These are phyloP conservation scores for Agelaius phoeniceus DNA, from an alignment of 2,113 vertebrate genomes.

Conservation along the genomic window DNA sequence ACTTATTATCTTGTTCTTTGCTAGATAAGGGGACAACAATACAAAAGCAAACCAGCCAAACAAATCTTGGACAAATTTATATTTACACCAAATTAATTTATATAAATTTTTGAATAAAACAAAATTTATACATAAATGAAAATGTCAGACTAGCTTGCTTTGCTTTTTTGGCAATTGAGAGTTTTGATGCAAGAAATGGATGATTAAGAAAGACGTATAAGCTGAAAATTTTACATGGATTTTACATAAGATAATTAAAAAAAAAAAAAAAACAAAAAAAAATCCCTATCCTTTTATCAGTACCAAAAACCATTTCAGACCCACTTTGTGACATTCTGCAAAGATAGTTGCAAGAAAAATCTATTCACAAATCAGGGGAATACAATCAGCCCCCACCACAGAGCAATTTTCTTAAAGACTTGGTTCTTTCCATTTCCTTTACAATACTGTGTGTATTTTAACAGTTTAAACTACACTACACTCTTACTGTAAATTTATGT, in stretches of 20 bases:
- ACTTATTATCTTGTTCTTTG: neutral
- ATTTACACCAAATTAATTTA: neutral
- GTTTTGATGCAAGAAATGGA: neutral
- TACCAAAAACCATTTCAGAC: neutral
- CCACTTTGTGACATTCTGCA: neutral
- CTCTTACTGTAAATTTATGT: neutral
- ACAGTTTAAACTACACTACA: neutral
- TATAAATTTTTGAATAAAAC: neutral
- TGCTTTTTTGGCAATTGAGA: neutral
- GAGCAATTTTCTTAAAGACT: neutral
- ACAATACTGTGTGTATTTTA: neutral
- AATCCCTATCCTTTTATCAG: neutral
- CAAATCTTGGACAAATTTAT: neutral
- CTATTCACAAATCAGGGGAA: neutral
- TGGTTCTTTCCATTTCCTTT: neutral
- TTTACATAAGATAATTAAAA: neutral
- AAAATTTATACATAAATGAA: neutral
- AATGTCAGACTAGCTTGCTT: neutral
- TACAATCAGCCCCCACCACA: rapidly evolving
- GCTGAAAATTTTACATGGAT: neutral
- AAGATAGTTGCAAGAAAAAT: neutral
- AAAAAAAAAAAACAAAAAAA: no score
- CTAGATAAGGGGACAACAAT: neutral
- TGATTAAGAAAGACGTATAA: neutral
- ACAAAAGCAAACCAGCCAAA: neutral